These are phyloP conservation scores for Eupithecia inturbata DNA, from an alignment of 2,888 invertebrate species.

Conservation along the genomic window DNA sequence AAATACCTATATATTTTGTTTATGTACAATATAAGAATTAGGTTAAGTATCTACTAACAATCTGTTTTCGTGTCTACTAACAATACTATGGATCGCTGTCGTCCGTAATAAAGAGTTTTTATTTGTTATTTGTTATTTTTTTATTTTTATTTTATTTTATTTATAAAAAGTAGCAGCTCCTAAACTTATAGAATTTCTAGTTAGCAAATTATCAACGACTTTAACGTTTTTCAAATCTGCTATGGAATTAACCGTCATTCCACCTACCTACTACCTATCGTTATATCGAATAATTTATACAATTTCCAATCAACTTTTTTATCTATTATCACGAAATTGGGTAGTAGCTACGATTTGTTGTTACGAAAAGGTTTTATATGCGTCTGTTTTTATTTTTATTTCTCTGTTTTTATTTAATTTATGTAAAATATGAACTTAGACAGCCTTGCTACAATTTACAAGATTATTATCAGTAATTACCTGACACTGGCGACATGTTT, in stretches of 20 bases:
- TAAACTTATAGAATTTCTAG: neutral
- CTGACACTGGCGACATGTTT: neutral
- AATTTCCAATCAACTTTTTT: neutral
- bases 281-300: neutral
- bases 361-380: no score
- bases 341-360: neutral
- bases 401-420: neutral
- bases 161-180: neutral
- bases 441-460: neutral
- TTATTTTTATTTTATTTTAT: no score
- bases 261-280: neutral
- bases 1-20: no score
- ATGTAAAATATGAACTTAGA: neutral
- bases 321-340: neutral
- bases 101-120: no score
- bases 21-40: no score
- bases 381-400: neutral
- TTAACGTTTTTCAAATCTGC: neutral
- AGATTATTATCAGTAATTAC: neutral
- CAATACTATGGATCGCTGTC: no score
- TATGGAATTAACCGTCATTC: neutral
- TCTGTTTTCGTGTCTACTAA: no score
- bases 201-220: neutral
- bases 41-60: no score
- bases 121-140: no score